phyloP scores from a whole-genome alignment of 2,113 vertebrate genomes.

The Leiothrix lutea region DNA sequence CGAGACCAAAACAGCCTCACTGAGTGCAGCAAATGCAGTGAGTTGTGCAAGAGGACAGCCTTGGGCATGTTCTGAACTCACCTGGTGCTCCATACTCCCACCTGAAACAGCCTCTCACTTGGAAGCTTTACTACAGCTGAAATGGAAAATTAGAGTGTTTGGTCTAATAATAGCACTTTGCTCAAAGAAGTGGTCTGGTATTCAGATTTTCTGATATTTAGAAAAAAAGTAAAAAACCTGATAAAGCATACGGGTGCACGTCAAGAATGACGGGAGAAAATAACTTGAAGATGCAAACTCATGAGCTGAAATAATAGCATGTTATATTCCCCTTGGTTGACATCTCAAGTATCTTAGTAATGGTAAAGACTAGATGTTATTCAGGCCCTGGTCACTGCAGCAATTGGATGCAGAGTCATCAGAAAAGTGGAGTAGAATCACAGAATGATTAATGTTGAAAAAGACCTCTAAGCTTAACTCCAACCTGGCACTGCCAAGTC shows the following conservation, averaged over 20 bases:
- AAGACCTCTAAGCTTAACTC: neutral
- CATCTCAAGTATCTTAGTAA: neutral
- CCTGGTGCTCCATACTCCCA: neutral
- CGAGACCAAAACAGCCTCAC: neutral
- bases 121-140: neutral
- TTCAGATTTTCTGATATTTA: neutral
- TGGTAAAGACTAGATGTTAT: neutral
- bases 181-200: neutral
- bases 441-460: neutral
- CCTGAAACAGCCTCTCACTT: neutral
- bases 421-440: neutral
- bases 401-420: neutral
- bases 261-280: neutral
- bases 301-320: neutral
- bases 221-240: neutral
- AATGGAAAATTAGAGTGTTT: neutral
- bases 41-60: neutral
- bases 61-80: neutral
- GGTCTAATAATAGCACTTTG: neutral
- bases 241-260: accelerated
- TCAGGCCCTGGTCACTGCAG: neutral
- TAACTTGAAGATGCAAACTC: neutral
- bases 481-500: neutral
- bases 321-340: neutral
- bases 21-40: neutral